Evolutionary conservation across 2,797 vertebrate species (phyloP).

Genomic region (Danionella dracula): DNA sequence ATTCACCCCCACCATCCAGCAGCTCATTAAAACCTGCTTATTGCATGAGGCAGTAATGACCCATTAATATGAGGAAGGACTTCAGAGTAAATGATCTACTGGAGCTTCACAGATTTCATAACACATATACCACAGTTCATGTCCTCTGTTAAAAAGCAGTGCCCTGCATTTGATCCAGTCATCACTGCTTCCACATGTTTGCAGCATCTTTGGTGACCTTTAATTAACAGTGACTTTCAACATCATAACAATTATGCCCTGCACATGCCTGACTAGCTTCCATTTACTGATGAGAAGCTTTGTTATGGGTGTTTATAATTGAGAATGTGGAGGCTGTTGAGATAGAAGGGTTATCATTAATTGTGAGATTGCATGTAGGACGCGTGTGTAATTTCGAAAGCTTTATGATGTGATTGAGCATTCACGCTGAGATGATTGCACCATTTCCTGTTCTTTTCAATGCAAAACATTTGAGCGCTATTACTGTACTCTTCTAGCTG

Average conservation of each 20-base stretch:
- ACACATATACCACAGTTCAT: constrained; percentile 3
- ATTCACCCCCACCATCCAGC: constrained; percentile 4
- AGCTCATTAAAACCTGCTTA: constrained; percentile 36
- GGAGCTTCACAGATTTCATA: neutral
- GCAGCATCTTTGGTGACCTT: constrained; percentile 47
- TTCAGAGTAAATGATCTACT: constrained; percentile 12
- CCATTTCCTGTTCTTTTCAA: constrained; percentile 24
- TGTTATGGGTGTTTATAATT: constrained; percentile 49
- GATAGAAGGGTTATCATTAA: constrained; percentile 42
- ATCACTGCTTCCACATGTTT: constrained; percentile 30
- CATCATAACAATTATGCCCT: constrained; percentile 48
- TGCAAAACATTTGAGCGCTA: neutral
- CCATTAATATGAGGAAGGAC: constrained; percentile 18
- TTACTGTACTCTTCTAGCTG: constrained; percentile 1
- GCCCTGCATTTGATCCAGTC: neutral
- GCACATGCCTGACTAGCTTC: constrained; percentile 42
- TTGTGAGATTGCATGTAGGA: constrained; percentile 25
- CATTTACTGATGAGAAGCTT: constrained; percentile 41
- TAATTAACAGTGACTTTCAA: constrained; percentile 51
- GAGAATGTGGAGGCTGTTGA: constrained; percentile 34
- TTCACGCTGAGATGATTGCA: constrained; percentile 8
- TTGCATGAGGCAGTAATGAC: constrained; percentile 23
- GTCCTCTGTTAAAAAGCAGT: constrained; percentile 15
- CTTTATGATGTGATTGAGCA: neutral
- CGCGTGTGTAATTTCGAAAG: constrained; percentile 32